Base-by-base conservation (phyloP, 1,140 invertebrate species). In the Calephelis nemesis region DNA sequence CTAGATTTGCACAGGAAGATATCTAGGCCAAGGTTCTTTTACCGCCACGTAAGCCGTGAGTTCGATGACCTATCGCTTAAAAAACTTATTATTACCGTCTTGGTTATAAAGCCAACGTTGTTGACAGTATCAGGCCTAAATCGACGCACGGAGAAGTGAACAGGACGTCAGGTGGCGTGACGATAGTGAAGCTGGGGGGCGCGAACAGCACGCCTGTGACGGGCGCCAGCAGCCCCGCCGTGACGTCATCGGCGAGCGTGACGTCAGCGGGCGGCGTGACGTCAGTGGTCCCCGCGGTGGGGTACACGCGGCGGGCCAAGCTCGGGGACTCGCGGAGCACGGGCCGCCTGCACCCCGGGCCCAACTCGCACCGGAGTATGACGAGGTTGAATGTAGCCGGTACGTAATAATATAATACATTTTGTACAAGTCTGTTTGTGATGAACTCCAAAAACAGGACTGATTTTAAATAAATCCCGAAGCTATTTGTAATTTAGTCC, bases 111-210 rank as follows among this genome's bases (percentile, higher is more conserved):
- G 6, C 42, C 42, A 45, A 45, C 42, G 42, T 30, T 62, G 63
- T 76, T 8, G 30, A 30, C 74, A 87, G 81, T 58, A 80, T 77
- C 42, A 78, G 83, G 19, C 84, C 82, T 7, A 85, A 85, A 67
- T 81, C 86, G 5, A 78, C 75, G 2, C 82, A 84, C 70, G 88
- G 83, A 75, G 92, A 94, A 86, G 94, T 95, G n/a, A 95, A 94
- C 76, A 94, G 95, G 74, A 96, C 93, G 7, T 94, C 94, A 7
- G 94, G 94, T 50, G 95, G 95, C 19, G 94, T 96, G 0, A 96
- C 96, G 6, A 96, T 96, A 48, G 95, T 96, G 7, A 95, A 95
- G 85, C 92, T 96, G 9, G 95, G 95, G 13, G 95, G 95, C 63
- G 19, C 58, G 10, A 30, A 66, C 58, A 60, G 67, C 7, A 64